phyloP scores from a whole-genome alignment of 2,797 vertebrate genomes.

The Nyctalus aviator region DNA sequence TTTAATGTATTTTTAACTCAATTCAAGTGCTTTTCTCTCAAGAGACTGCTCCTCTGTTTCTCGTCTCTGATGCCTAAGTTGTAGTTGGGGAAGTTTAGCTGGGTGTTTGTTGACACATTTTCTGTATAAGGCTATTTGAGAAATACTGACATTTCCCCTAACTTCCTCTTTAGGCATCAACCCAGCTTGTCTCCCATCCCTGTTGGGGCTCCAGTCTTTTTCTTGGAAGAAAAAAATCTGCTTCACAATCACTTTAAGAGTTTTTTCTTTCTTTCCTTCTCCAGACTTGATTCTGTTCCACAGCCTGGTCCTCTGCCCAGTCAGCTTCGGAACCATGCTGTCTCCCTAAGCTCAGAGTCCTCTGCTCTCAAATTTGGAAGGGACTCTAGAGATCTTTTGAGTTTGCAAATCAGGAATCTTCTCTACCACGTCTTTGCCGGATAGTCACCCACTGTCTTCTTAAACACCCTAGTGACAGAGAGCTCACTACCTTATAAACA shows the following conservation, averaged over 20 bases:
- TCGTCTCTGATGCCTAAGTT: constrained; percentile 45
- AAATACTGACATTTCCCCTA: constrained; percentile 78
- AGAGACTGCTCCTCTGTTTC: constrained; percentile 63
- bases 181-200: constrained; percentile 67
- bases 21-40: constrained; percentile 66
- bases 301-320: constrained; percentile 59
- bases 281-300: constrained; percentile 59
- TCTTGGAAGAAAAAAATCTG: constrained; percentile 68
- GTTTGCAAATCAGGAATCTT: constrained; percentile 33
- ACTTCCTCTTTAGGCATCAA: constrained; percentile 78
- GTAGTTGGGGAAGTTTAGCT: constrained; percentile 66
- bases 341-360: constrained; percentile 39
- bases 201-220: constrained; percentile 57
- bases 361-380: constrained; percentile 47
- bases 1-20: constrained; percentile 79
- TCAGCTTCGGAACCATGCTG: constrained; percentile 24
- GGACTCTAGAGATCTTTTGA: constrained; percentile 14
- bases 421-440: background rate
- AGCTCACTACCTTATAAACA: background rate
- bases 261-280: constrained; percentile 60
- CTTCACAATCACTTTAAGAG: constrained; percentile 58
- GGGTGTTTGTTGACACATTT: constrained; percentile 77
- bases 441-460: constrained; percentile 12
- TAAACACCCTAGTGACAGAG: constrained; percentile 25
- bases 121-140: constrained; percentile 77